Percentiles rank a stretch among this genome's conserved stretches.
Evolutionary conservation across 2,113 vertebrate genomes (phyloP).

Genomic region (Zosterops hypoxanthus): DNA sequence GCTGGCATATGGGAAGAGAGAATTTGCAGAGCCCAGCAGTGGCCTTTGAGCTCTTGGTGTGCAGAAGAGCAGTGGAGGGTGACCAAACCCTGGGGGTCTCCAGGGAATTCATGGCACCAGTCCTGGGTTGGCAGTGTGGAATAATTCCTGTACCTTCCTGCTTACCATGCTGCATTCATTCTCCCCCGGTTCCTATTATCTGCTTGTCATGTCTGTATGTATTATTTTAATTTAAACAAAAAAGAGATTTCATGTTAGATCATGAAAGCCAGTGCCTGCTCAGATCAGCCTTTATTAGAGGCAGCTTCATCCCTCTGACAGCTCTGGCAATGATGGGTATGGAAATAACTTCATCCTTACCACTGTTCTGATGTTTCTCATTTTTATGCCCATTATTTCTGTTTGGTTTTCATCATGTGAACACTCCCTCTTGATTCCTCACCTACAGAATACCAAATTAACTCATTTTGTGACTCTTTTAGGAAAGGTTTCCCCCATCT

Average conservation of each 20-base stretch:
- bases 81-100: accelerated
- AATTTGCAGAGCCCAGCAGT: neutral
- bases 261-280: neutral
- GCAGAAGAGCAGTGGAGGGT: neutral
- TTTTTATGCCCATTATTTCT: constrained; percentile 15
- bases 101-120: neutral
- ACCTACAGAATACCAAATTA: neutral
- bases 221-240: constrained; percentile 43
- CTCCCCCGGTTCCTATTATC: neutral
- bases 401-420: neutral
- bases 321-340: neutral
- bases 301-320: neutral
- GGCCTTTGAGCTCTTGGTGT: accelerated
- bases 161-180: neutral
- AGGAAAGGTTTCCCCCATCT: neutral
- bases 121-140: neutral
- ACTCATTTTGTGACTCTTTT: neutral
- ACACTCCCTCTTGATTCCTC: neutral
- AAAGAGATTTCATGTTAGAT: constrained; percentile 26
- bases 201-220: neutral
- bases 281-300: constrained; percentile 25
- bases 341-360: constrained; percentile 5
- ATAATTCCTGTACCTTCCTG: neutral
- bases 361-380: neutral
- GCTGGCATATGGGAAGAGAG: neutral